These are phyloP conservation scores for Paracyclopina nana DNA, from an alignment of 1,140 invertebrate species.

Conservation along the genomic window DNA sequence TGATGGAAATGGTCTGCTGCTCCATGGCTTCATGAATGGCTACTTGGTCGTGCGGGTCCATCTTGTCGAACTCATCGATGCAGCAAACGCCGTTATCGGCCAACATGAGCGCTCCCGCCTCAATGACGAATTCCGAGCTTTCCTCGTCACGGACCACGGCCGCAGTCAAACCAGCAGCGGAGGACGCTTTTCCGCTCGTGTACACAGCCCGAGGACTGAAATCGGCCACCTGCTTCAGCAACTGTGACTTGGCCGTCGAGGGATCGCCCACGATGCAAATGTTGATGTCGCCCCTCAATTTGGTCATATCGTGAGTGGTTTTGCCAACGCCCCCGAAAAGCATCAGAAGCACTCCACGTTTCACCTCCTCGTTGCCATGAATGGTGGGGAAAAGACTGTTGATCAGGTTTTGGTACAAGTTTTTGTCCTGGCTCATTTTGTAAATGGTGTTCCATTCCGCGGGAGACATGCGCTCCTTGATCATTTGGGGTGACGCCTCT, in stretches of 20 bases:
- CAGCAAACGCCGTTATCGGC: slow-evolving; percentile 98
- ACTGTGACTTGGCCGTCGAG: slow-evolving; percentile 92
- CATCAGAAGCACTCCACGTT: slow-evolving; percentile 83
- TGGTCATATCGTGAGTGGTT: slow-evolving; percentile 63
- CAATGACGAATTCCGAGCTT: slow-evolving; percentile 94
- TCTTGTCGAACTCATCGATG: slow-evolving; percentile 99
- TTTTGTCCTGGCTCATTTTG: slow-evolving; percentile 84
- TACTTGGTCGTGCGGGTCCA: slow-evolving; percentile 92
- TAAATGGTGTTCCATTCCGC: slow-evolving; percentile 90
- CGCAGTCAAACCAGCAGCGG: slow-evolving; percentile 90
- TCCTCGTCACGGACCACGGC: slow-evolving; percentile 95
- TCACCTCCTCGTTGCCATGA: slow-evolving; percentile 95
- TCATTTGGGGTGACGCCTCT: slow-evolving; percentile 66
- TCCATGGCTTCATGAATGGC: slow-evolving; percentile 99
- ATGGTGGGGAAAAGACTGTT: slow-evolving; percentile 87
- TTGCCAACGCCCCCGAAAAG: slow-evolving; percentile 94
- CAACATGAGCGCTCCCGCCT: slow-evolving; percentile 96
- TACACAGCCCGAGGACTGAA: slow-evolving; percentile 91
- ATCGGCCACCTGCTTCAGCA: slow-evolving; percentile 86
- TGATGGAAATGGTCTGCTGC: slow-evolving; percentile 97
- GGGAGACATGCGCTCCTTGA: slow-evolving; percentile 84
- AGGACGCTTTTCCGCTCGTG: slow-evolving; percentile 94
- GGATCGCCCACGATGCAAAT: slow-evolving; percentile 97
- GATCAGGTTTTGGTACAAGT: slow-evolving; percentile 78
- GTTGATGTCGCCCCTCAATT: slow-evolving; percentile 86